Conservation (phyloP, 1,140 invertebrate genomes). For the Idris sp. region DNA sequence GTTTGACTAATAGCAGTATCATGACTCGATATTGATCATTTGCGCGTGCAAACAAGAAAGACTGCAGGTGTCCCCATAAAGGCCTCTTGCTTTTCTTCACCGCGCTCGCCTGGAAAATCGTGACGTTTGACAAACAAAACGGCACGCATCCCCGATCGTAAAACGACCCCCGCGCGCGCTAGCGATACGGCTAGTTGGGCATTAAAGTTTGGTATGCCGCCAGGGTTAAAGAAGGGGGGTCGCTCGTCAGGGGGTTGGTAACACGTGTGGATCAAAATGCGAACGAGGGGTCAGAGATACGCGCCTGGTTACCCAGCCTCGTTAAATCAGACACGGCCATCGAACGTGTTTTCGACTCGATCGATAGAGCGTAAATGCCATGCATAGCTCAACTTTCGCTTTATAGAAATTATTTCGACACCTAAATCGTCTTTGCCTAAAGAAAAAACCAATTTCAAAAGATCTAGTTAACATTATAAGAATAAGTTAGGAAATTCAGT, state of each 20-base stretch:
- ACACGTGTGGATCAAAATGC: slow-evolving; percentile 57
- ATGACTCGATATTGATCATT: slow-evolving; percentile 46
- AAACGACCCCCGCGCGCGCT: slow-evolving; percentile 49
- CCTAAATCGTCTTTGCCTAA: slow-evolving; percentile 26
- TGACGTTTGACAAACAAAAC: slow-evolving; percentile 72
- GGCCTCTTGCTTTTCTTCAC: slow-evolving; percentile 19
- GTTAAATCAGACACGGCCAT: slow-evolving; percentile 64
- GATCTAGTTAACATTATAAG: too few species aligned
- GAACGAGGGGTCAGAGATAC: slow-evolving; percentile 45
- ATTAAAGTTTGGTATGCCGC: slow-evolving; percentile 70
- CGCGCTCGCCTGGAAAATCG: slow-evolving; percentile 29
- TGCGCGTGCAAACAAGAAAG: slow-evolving; percentile 28
- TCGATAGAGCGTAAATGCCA: slow-evolving; percentile 61
- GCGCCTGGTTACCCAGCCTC: slow-evolving; percentile 63
- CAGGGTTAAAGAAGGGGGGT: slow-evolving; percentile 51
- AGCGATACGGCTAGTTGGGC: slow-evolving; percentile 74
- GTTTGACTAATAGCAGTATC: slow-evolving; percentile 33
- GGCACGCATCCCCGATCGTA: slow-evolving; percentile 51
- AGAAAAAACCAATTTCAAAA: too few species aligned
- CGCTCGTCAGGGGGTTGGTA: slow-evolving; percentile 26
- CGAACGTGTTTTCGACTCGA: slow-evolving; percentile 58
- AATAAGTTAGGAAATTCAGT: too few species aligned
- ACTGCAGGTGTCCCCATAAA: slow-evolving; percentile 38
- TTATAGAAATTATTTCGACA: slow-evolving; percentile 39
- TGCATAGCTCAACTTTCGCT: slow-evolving; percentile 58